Evolutionary conservation across 2,113 vertebrate genomes (phyloP).

Genomic region (Neoarius graeffei): DNA sequence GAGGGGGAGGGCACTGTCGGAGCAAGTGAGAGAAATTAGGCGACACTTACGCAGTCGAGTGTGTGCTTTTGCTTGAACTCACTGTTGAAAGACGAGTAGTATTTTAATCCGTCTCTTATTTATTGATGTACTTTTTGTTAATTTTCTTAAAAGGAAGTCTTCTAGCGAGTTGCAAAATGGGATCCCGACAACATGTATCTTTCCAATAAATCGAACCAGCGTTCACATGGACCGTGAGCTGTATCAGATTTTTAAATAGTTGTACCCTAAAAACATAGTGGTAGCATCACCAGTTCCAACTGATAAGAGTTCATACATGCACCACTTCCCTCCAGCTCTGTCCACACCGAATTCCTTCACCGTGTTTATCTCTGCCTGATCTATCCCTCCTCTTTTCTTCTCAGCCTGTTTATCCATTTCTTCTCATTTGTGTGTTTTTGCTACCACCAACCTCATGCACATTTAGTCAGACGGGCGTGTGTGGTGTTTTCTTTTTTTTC

Average conservation of each 20-base stretch:
- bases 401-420: not conserved
- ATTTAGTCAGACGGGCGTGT: not conserved
- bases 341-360: conserved; percentile 18
- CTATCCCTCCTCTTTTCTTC: conserved; percentile 17
- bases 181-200: not conserved
- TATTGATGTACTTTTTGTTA: not conserved
- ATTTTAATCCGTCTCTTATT: not conserved
- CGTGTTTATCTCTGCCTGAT: not conserved
- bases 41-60: not conserved
- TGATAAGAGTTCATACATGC: conserved; percentile 19
- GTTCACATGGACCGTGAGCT: conserved; percentile 19
- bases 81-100: not conserved
- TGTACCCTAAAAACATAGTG: not conserved
- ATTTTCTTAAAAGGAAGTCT: not conserved
- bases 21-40: conserved; percentile 47
- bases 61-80: not conserved
- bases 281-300: conserved; percentile 31
- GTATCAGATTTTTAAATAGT: conserved; percentile 15
- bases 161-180: not conserved
- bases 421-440: not conserved
- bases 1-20: not conserved
- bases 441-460: not conserved
- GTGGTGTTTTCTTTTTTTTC: not conserved
- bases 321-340: conserved; percentile 4
- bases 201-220: not conserved